Evolutionary conservation across 2,797 vertebrate species (phyloP).

Genomic region (Rhynchonycteris naso): DNA sequence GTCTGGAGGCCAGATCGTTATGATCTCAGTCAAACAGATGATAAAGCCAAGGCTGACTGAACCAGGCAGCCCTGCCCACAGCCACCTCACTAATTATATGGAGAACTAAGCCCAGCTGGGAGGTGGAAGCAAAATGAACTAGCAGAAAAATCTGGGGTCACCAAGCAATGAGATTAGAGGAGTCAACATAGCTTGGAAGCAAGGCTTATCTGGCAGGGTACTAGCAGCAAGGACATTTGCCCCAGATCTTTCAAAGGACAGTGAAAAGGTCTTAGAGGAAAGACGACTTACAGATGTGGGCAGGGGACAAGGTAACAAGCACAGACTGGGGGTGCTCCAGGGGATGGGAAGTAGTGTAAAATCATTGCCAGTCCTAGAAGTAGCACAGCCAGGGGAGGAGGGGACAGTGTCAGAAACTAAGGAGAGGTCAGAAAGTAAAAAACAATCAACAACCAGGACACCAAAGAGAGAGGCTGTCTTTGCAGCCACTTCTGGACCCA

Average conservation of each 20-base stretch:
- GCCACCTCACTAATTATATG: background rate
- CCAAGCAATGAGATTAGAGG: background rate
- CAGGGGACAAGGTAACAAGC: background rate
- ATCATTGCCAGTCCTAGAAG: background rate
- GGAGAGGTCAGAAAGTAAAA: background rate
- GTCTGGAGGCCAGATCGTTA: background rate
- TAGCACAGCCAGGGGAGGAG: background rate
- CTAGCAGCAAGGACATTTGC: background rate
- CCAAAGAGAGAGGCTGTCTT: background rate
- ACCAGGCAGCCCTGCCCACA: background rate
- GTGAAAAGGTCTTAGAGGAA: background rate
- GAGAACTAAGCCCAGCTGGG: background rate
- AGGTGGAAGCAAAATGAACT: background rate
- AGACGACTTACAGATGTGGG: background rate
- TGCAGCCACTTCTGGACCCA: background rate
- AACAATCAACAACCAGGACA: background rate
- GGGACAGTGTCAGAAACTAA: background rate
- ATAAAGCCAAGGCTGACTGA: background rate
- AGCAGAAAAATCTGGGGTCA: background rate
- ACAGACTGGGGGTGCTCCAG: background rate
- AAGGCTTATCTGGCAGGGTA: background rate
- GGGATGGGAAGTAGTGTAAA: rapidly evolving
- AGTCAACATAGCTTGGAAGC: background rate
- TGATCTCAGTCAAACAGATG: background rate
- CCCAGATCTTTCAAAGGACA: background rate